Evolutionary conservation across 35 echinoderm and acorn worm genomes (phyloP), one percentile per base, ranked within the genome.

Genomic region (Anneissia japonica): DNA sequence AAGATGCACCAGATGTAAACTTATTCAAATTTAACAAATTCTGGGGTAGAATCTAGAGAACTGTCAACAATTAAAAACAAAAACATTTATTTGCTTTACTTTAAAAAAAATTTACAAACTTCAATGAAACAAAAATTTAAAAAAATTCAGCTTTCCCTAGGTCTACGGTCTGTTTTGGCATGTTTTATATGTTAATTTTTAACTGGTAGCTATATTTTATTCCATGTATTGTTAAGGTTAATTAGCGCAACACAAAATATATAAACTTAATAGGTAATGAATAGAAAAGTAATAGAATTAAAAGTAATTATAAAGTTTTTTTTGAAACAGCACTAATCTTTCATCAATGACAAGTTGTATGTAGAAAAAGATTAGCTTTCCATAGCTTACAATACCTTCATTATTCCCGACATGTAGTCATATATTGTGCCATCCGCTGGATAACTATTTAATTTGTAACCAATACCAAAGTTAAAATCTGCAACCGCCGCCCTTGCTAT

Each of bases 321-420:
- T 14, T 14, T 34, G 10, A 78, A 78, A 78, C 13, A 78, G 76
- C 11, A 31, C 76, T 78, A 14, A 78, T 14, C 31, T 14, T 14
- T 14, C 31, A 31, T 14, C 10, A 14, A 78, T 14, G 31, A 12
- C 12, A 11, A 72, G 55, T 16, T 28, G 28, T 72, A 14, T 72
- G 55, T 72, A 72, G 28, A 28, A 16, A 28, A 72, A 16, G 14
- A 72, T 14, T 74, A 38, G 21, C 10, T 13, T 9, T 12, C 31
- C 55, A 79, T 46, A 56, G 4, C 35, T 6, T 0, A 17, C 55
- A 79, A 77, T 85, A 97, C 95, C 83, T 97, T 90, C 88, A 40
- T 97, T 0, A 97, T 86, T 30, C 91, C 95, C 37, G 92, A 84
- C 95, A 97, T 97, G 80, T 93, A 97, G 80, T 97, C 95, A 93